A percentile compares a stretch with the other conserved stretches of the same genome.
These are phyloP conservation scores for Todiramphus chloris DNA, from an alignment of 2,113 vertebrate genomes.

Conservation along the genomic window DNA sequence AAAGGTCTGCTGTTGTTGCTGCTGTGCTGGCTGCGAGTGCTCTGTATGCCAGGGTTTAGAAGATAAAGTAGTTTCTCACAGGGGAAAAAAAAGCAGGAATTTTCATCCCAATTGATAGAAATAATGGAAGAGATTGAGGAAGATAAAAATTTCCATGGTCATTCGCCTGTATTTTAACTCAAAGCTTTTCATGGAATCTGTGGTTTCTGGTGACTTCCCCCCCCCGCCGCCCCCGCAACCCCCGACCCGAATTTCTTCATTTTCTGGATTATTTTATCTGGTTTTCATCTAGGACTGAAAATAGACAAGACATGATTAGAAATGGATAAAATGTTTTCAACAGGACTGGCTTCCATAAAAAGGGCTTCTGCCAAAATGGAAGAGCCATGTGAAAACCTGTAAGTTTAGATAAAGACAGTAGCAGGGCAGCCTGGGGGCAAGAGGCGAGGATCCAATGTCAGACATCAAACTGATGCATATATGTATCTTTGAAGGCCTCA, in stretches of 20 bases:
- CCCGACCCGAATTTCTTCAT: not conserved
- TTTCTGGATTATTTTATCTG: conserved; percentile 7
- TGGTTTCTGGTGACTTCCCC: not conserved
- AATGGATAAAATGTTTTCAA: conserved; percentile 1
- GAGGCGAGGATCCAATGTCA: not conserved
- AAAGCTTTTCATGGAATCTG: not conserved
- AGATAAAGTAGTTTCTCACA: not conserved
- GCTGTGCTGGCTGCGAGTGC: not conserved
- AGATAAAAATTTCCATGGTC: not conserved
- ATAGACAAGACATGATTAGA: not conserved
- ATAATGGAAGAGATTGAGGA: not conserved
- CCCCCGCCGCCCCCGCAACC: too few species aligned
- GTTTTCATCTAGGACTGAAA: conserved; percentile 25
- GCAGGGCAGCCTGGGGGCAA: not conserved
- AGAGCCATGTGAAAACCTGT: conserved; percentile 25
- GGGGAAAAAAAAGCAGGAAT: not conserved
- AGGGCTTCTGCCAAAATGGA: not conserved
- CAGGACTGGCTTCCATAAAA: not conserved
- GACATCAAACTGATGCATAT: fast-evolving
- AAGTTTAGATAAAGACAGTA: conserved; percentile 3
- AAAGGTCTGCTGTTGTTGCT: not conserved
- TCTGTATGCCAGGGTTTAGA: not conserved
- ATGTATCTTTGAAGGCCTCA: not conserved
- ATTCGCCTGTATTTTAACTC: not conserved
- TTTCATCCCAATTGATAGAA: not conserved